Evolutionary conservation across 2,797 vertebrate species (phyloP).

Genomic region (Coilia nasus): DNA sequence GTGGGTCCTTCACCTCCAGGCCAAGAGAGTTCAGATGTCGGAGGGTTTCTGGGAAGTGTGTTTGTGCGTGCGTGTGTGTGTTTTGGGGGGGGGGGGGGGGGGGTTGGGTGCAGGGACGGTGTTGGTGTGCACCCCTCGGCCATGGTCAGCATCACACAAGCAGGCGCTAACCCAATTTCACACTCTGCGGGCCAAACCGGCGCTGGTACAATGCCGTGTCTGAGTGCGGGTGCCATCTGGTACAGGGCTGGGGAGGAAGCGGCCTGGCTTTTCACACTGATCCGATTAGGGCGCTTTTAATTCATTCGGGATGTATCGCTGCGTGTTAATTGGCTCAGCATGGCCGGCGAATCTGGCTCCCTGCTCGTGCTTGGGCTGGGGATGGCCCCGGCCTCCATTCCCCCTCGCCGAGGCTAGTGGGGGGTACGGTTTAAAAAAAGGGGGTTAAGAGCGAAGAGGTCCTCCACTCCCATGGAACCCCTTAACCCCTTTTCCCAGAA

Average conservation of each 20-base stretch:
- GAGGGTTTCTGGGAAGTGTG: slow-evolving; percentile 36
- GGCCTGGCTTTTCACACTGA: slow-evolving; percentile 79
- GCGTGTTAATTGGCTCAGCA: slow-evolving; percentile 84
- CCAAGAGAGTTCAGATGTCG: slow-evolving; percentile 60
- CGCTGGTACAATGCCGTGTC: slow-evolving; percentile 70
- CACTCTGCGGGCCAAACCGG: slow-evolving; percentile 73
- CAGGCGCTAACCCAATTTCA: slow-evolving; percentile 84
- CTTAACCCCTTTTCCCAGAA: slow-evolving; percentile 40
- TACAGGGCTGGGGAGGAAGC: slow-evolving; percentile 76
- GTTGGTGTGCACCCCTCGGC: slow-evolving; percentile 63
- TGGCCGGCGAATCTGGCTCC: slow-evolving; percentile 73
- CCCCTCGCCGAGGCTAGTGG: slow-evolving; percentile 36
- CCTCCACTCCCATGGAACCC: slow-evolving; percentile 36
- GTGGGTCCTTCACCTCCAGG: slow-evolving; percentile 72
- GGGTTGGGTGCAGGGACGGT: not conserved
- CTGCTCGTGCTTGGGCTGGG: slow-evolving; percentile 57
- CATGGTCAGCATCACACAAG: slow-evolving; percentile 67
- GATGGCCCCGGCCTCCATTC: slow-evolving; percentile 56
- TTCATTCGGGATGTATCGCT: slow-evolving; percentile 80
- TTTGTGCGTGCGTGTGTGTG: too few relatives aligned
- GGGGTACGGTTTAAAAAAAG: slow-evolving; percentile 24
- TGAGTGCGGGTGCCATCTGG: slow-evolving; percentile 78
- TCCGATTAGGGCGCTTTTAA: slow-evolving; percentile 82
- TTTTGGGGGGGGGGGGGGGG: not conserved
- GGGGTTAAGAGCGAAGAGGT: slow-evolving; percentile 32